Evolutionary conservation across 2,888 invertebrate genomes (phyloP).

Genomic region (Catotricha subobsoleta): DNA sequence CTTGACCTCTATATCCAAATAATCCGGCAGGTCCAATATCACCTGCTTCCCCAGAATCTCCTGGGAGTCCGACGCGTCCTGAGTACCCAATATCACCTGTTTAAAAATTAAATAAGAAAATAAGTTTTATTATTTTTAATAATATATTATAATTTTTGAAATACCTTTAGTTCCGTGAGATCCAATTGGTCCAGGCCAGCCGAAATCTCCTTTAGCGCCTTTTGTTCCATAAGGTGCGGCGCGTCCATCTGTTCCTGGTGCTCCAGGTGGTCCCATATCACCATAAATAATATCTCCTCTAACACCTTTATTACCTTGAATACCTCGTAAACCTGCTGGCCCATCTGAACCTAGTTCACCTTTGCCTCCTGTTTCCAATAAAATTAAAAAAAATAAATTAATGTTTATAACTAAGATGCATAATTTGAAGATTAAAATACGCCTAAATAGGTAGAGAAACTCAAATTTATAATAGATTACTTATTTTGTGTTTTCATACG

Average conservation of each 20-base stretch:
- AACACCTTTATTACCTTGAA: slow-evolving; percentile 32
- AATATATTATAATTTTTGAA: background rate
- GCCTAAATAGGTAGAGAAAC: no score
- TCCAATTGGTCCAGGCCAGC: slow-evolving; percentile 22
- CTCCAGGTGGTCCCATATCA: slow-evolving; percentile 19
- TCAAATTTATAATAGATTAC: no score
- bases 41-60: slow-evolving; percentile 22
- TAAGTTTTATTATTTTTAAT: background rate
- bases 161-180: slow-evolving; percentile 27
- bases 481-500: no score
- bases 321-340: slow-evolving; percentile 30
- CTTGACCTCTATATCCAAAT: slow-evolving; percentile 22
- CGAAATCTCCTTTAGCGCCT: slow-evolving; percentile 29
- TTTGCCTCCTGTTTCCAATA: slow-evolving; percentile 25
- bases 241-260: slow-evolving; percentile 28
- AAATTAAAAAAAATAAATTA: slow-evolving; percentile 21
- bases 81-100: slow-evolving; percentile 19
- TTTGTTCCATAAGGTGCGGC: slow-evolving; percentile 23
- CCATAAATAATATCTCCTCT: slow-evolving; percentile 29
- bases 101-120: background rate
- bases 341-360: slow-evolving; percentile 35
- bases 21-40: slow-evolving; percentile 23
- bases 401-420: slow-evolving; percentile 14
- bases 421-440: no score
- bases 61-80: background rate